Conservation (phyloP, 2,888 invertebrate species). For the Pristionchus arcanus region DNA sequence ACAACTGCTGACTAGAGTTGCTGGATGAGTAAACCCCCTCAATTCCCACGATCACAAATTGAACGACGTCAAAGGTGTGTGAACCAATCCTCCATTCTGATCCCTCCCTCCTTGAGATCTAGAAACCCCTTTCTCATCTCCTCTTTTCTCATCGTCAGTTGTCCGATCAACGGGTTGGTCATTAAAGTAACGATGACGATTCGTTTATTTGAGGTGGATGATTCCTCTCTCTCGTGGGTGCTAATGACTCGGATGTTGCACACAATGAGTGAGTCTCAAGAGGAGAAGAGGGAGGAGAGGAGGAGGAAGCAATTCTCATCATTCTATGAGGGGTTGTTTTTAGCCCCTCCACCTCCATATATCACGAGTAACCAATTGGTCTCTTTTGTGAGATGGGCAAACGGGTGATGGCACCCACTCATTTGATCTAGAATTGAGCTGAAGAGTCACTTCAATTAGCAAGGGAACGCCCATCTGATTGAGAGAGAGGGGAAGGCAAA, state of each 20-base stretch:
- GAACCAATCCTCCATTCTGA: neutral
- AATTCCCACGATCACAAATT: neutral
- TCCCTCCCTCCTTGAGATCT: neutral
- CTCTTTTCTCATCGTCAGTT: neutral
- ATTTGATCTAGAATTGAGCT: neutral
- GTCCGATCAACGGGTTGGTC: neutral
- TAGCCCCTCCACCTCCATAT: neutral
- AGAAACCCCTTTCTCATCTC: neutral
- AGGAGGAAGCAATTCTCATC: slow-evolving; percentile 28
- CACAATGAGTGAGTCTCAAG: neutral
- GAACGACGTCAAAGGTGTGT: neutral
- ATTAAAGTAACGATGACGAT: slow-evolving; percentile 20
- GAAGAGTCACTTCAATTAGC: neutral
- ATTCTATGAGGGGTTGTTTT: slow-evolving; percentile 3
- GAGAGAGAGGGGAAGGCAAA: too few relatives aligned
- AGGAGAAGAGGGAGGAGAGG: neutral
- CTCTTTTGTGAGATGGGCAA: neutral
- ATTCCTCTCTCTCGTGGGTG: neutral
- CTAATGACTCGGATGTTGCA: neutral
- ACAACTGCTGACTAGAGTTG: too few relatives aligned
- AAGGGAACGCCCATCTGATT: too few relatives aligned
- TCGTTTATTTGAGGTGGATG: slow-evolving; percentile 12
- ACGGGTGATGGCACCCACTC: neutral
- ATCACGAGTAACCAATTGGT: neutral
- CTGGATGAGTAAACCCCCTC: too few relatives aligned